These are phyloP conservation scores for Pyrgilauda ruficollis DNA, from an alignment of 2,113 vertebrate genomes.

Conservation along the genomic window DNA sequence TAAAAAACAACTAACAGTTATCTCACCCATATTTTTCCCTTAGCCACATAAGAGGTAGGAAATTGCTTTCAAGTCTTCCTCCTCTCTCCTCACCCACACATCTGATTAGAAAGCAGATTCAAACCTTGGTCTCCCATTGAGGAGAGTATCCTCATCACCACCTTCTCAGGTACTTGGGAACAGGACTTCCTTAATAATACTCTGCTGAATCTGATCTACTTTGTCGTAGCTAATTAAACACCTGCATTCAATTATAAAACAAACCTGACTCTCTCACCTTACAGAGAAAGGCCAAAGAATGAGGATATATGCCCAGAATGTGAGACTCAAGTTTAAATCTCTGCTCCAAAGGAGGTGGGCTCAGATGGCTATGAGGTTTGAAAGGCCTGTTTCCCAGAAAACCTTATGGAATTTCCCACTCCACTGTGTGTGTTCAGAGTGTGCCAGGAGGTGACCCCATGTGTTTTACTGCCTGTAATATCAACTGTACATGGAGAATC, in stretches of 20 bases:
- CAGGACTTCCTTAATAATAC: background rate
- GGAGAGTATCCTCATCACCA: background rate
- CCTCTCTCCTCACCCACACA: background rate
- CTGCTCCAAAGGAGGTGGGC: background rate
- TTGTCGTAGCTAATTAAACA: background rate
- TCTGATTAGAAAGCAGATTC: conserved; percentile 4
- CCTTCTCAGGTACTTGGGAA: background rate
- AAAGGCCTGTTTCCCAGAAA: background rate
- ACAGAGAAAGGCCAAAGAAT: background rate
- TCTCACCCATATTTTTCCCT: background rate
- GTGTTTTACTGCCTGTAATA: background rate
- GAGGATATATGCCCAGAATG: background rate
- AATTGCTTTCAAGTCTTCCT: conserved; percentile 51
- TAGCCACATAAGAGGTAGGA: conserved; percentile 40
- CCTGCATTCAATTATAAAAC: background rate
- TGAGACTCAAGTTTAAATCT: background rate
- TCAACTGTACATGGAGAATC: background rate
- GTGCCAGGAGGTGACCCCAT: background rate
- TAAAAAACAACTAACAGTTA: background rate
- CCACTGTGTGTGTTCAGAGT: background rate
- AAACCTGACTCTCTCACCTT: background rate
- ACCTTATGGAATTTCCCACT: background rate
- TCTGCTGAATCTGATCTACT: background rate
- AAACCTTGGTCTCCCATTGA: background rate
- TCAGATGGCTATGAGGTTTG: background rate